Evolutionary conservation across 2,113 vertebrate genomes (phyloP), one percentile per base, ranked within the genome.

Genomic region (Dipodomys merriami): DNA sequence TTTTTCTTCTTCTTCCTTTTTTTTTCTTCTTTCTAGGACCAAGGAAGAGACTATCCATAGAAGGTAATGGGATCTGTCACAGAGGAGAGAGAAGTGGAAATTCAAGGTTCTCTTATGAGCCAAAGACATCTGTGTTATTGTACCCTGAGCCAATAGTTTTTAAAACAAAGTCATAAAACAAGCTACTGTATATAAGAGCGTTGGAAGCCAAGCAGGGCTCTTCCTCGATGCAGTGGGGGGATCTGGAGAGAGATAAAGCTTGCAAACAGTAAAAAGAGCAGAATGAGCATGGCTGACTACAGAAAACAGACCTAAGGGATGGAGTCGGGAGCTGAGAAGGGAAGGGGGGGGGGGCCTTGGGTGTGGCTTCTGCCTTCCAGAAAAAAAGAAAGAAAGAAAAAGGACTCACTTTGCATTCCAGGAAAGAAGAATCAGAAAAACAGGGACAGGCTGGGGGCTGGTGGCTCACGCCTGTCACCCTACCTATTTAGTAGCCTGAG

Each of bases 131-230:
- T 93, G 83, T 95, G 86, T 84, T 94, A 92, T 96, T 97, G 93
- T 35, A 96, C 88, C 86, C 95, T 96, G 90, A 78, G 86, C 86
- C 86, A 97, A 90, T 39, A 85, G 88, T 93, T 95, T 97, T 96
- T 94, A 93, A 97, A 97, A 94, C 69, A 97, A 96, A 95, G 95
- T 86, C 94, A 86, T 95, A 96, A 97, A 97, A 92, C 90, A 94
- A 89, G 90, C 73, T 93, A 88, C 88, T 94, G 78, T 92, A 60
- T 86, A n/a, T 79, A 93, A 95, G 29, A 76, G 16, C 89, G 93
- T 89, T 1, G 2, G 64, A n/a, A 84, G 91, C 57, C 13, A 10
- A 9, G 29, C 85, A 78, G 6, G 35, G 89, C 92, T 90, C 5
- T 49, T 93, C 82, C 78, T 69, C 82, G 16, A 18, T 57, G 5